Percentiles rank a stretch among this genome's conserved stretches.
Conservation (phyloP, 2,888 invertebrate species). For the Volucella inflata region DNA sequence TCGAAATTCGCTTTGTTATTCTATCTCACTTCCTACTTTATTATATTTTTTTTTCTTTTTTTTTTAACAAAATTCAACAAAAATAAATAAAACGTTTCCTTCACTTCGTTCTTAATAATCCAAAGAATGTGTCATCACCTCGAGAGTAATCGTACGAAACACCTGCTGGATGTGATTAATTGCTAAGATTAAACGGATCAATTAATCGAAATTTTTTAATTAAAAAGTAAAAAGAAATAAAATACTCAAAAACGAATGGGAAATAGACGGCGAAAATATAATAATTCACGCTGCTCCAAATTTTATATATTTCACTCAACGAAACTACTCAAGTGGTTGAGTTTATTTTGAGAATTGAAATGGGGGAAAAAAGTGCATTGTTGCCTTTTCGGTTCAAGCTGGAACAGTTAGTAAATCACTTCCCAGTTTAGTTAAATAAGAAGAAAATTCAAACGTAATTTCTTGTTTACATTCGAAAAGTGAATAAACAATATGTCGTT, state of each 20-base stretch:
- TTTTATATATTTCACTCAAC: too few relatives aligned
- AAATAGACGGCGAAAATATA: too few relatives aligned
- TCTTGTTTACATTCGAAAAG: too few relatives aligned
- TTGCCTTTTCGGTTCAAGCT: too few relatives aligned
- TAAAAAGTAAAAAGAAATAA: not conserved
- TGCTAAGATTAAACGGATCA: constrained; percentile 13
- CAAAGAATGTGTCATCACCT: constrained; percentile 28
- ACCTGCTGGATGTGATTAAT: constrained; percentile 51
- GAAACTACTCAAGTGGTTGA: too few relatives aligned
- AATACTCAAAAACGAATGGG: not conserved
- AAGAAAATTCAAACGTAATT: too few relatives aligned
- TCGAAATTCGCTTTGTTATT: not conserved
- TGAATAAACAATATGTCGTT: too few relatives aligned
- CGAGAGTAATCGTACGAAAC: constrained; percentile 14
- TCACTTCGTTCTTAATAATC: not conserved
- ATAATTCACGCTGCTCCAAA: too few relatives aligned
- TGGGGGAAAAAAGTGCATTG: too few relatives aligned
- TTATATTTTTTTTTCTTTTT: not conserved
- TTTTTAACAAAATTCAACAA: not conserved
- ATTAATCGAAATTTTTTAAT: constrained; percentile 12
- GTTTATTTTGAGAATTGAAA: too few relatives aligned
- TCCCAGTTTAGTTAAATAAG: too few relatives aligned
- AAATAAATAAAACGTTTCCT: not conserved
- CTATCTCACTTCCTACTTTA: not conserved
- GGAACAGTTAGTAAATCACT: too few relatives aligned